Conservation (phyloP, 1,140 invertebrate genomes). For the Planococcus citri region DNA sequence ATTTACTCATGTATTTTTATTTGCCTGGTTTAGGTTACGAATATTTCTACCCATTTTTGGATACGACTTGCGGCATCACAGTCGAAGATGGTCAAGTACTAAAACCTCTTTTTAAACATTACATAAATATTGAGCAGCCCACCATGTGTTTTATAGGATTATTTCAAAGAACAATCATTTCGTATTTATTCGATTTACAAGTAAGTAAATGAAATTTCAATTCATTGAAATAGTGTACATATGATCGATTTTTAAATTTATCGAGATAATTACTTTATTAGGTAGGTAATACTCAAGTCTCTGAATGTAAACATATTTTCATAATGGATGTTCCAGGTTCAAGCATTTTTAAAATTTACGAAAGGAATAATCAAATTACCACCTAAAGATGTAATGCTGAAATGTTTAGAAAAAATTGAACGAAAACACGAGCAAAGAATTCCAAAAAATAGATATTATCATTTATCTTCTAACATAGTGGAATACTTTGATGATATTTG, state of each 20-base stretch:
- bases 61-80: conserved; percentile 47
- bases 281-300: no score
- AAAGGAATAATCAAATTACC: conserved; percentile 51
- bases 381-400: conserved; percentile 45
- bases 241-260: no score
- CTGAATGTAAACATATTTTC: no score
- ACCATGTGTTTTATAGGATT: conserved; percentile 68
- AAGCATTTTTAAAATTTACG: conserved; percentile 54
- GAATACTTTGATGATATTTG: background rate
- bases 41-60: conserved; percentile 68
- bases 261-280: no score
- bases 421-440: background rate
- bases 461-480: background rate
- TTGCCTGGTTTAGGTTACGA: conserved; percentile 49
- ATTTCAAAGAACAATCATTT: conserved; percentile 66
- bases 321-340: conserved; percentile 39
- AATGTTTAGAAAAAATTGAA: background rate
- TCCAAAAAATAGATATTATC: background rate
- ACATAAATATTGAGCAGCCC: conserved; percentile 64
- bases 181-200: conserved; percentile 76
- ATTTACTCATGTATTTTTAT: no score
- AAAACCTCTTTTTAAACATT: conserved; percentile 71
- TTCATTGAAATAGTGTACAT: no score
- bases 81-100: conserved; percentile 60
- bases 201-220: conserved; percentile 39